Conservation (phyloP, 2,113 vertebrate genomes). For the Terrapene triunguis region DNA sequence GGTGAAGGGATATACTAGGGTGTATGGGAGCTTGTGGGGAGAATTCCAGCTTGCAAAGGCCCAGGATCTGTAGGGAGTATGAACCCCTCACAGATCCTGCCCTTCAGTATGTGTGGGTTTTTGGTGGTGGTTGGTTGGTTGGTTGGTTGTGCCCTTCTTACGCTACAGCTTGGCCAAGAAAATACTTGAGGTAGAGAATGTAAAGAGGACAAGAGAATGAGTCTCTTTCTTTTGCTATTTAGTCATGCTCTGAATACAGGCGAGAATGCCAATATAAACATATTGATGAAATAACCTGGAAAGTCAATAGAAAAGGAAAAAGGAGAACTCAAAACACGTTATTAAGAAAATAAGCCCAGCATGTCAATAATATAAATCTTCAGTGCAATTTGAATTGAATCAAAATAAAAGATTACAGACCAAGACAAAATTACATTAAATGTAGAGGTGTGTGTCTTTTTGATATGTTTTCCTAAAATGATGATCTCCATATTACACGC, state of each 20-base stretch:
- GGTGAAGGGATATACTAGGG: background rate
- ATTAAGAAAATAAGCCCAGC: background rate
- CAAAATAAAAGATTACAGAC: constrained; percentile 17
- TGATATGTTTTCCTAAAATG: constrained; percentile 6
- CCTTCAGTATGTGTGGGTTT: background rate
- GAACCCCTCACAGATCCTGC: background rate
- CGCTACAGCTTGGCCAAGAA: background rate
- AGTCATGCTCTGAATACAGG: accelerated
- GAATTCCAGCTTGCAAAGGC: background rate
- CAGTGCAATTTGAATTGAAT: background rate
- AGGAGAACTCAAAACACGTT: background rate
- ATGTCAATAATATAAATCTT: background rate
- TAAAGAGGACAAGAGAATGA: background rate
- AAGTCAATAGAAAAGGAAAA: background rate
- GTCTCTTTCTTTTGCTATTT: background rate
- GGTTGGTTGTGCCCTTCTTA: background rate
- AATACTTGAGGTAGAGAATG: background rate
- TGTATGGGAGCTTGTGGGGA: background rate
- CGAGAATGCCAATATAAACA: background rate
- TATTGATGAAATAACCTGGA: background rate
- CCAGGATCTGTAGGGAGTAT: background rate
- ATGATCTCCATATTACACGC: constrained; percentile 12
- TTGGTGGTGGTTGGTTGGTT: too few species aligned
- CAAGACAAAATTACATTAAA: constrained; percentile 5
- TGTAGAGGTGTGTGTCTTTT: constrained; percentile 11